These are phyloP conservation scores for Cheilosia vernalis DNA, from an alignment of 2,888 invertebrate species.

Conservation along the genomic window DNA sequence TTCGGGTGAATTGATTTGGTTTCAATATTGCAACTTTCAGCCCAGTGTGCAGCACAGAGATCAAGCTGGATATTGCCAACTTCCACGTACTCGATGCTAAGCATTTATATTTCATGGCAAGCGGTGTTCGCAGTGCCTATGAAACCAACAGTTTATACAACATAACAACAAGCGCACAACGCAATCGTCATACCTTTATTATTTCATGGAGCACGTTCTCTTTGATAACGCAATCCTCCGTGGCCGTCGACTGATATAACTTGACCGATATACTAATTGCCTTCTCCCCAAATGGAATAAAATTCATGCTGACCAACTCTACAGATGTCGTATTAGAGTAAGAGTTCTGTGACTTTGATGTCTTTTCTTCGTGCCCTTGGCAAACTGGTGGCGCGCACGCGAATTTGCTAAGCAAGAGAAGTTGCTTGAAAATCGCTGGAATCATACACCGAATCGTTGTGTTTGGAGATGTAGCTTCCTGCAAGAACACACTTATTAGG, in stretches of 20 bases:
- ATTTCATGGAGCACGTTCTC: slow-evolving; percentile 89
- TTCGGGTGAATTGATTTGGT: slow-evolving; percentile 88
- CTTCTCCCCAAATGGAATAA: slow-evolving; percentile 93
- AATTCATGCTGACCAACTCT: slow-evolving; percentile 92
- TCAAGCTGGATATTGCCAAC: slow-evolving; percentile 89
- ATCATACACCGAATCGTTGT: slow-evolving; percentile 87
- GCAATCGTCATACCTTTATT: slow-evolving; percentile 80
- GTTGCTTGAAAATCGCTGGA: slow-evolving; percentile 87
- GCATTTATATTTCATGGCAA: slow-evolving; percentile 92
- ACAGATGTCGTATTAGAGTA: slow-evolving; percentile 84
- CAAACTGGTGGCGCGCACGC: slow-evolving; percentile 87
- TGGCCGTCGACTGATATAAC: slow-evolving; percentile 90
- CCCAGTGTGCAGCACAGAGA: slow-evolving; percentile 91
- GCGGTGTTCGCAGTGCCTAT: slow-evolving; percentile 88
- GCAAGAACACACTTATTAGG: neutral
- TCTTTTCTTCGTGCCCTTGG: slow-evolving; percentile 83
- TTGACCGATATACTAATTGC: slow-evolving; percentile 89
- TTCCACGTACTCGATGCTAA: slow-evolving; percentile 93
- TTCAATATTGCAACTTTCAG: slow-evolving; percentile 93
- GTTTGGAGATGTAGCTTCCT: slow-evolving; percentile 86
- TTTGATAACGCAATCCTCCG: slow-evolving; percentile 88
- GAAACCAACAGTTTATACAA: neutral
- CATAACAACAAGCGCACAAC: neutral
- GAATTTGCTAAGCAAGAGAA: slow-evolving; percentile 88
- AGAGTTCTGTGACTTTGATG: slow-evolving; percentile 82